Evolutionary conservation across 2,797 vertebrate species (phyloP), one percentile per base, ranked within the genome.

Genomic region (Morus bassanus): DNA sequence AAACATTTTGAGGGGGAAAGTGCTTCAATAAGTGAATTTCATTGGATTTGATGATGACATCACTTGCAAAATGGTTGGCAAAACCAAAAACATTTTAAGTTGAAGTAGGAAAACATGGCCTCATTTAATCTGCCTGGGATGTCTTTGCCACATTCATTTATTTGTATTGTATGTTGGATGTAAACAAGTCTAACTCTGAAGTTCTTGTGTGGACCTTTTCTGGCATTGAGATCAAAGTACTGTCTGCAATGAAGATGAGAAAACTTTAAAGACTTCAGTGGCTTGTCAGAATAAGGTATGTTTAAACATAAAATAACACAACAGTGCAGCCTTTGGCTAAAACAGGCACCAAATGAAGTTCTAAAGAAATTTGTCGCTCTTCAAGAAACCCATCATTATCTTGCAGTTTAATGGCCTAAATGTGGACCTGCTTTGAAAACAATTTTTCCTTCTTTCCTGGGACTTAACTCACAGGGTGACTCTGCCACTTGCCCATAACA

Each of bases 161-260:
- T 97, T 95, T 96, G 91, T 87, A 39, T 97, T 93, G 59, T 88
- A 61, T 57, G 46, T 60, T 84, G 70, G 80, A 96, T 96, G 72
- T 97, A 97, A 98, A 98, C 94, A 97, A 94, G 82, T 89, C 92
- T 95, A 95, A 97, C 96, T 97, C 95, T 96, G 90, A 96, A 93
- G 92, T 97, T 96, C 77, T 90, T 91, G 17, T 54, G 53, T 79
- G 77, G 92, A 96, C 95, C 91, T 97, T 96, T 97, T 89, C 94
- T 97, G 92, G 89, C 96, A 90, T 14, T 93, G 95, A 95, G 92
- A 97, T 97, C 91, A 97, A 97, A 97, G 95, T 57, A 90, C 67
- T 88, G 74, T 92, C 96, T 97, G 92, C 96, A 96, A 75, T 97
- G 96, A 98, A 97, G 93, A 98, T 88, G 92, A 97, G 93, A 96